phyloP scores from a whole-genome alignment of 1,140 invertebrate genomes.

The Microplitis mediator region DNA sequence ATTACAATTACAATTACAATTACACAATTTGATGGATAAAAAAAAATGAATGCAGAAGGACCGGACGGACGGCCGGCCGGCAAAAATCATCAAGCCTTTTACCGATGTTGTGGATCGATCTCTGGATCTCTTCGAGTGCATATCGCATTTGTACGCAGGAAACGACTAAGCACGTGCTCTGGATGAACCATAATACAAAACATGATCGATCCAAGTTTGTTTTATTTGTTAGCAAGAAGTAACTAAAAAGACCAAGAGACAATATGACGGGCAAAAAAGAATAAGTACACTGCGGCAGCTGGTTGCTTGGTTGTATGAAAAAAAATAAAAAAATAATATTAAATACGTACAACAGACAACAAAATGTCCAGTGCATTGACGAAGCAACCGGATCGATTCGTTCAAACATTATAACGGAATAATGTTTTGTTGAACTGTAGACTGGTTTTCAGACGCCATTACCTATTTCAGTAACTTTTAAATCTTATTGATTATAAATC shows the following conservation, averaged over 20 bases:
- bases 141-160: slow-evolving; percentile 17
- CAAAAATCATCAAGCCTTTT: too few species aligned
- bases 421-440: not conserved
- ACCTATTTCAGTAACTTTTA: slow-evolving; percentile 19
- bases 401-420: slow-evolving; percentile 21
- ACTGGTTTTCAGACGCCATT: slow-evolving; percentile 13
- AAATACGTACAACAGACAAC: too few species aligned
- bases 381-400: slow-evolving; percentile 24
- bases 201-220: not conserved
- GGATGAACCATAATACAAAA: slow-evolving; percentile 7
- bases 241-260: slow-evolving; percentile 16
- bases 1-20: not conserved
- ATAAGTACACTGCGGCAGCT: slow-evolving; percentile 9
- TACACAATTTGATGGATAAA: not conserved
- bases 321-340: too few species aligned
- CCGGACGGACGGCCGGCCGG: too few species aligned
- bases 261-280: not conserved
- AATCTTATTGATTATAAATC: not conserved
- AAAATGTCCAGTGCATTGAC: slow-evolving; percentile 8
- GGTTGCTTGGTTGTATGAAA: too few species aligned
- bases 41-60: not conserved
- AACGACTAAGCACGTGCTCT: slow-evolving; percentile 24
- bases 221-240: not conserved
- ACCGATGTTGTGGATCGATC: not conserved
- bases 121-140: not conserved